Percentiles rank a stretch among this genome's conserved stretches.
These are phyloP conservation scores for Uria lomvia DNA, from an alignment of 2,113 vertebrate genomes.

Conservation along the genomic window DNA sequence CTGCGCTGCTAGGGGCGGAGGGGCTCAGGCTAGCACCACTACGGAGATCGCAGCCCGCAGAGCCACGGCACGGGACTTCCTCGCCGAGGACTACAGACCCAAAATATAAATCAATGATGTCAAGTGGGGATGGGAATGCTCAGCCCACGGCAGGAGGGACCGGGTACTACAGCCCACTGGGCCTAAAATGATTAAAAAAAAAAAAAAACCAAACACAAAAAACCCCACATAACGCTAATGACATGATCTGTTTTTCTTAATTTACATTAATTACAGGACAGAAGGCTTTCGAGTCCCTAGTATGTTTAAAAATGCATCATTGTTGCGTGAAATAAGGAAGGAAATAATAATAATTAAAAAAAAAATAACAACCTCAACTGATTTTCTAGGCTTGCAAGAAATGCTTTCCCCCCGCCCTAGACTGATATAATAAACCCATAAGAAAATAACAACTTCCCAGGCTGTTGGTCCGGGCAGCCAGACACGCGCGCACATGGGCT, in stretches of 20 bases:
- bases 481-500: not conserved
- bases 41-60: rapidly evolving
- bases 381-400: not conserved
- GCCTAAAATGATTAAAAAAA: not conserved
- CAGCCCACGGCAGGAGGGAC: not conserved
- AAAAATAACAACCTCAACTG: not conserved
- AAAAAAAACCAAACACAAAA: not conserved
- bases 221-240: rapidly evolving
- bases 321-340: not conserved
- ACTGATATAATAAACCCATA: rapidly evolving
- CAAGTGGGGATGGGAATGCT: rapidly evolving
- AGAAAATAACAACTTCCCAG: not conserved
- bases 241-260: not conserved
- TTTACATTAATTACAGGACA: not conserved
- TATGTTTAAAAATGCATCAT: not conserved
- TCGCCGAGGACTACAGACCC: not conserved
- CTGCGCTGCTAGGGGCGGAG: rapidly evolving
- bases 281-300: not conserved
- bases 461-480: not conserved
- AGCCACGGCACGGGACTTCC: not conserved
- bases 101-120: not conserved
- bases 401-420: rapidly evolving
- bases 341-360: not conserved
- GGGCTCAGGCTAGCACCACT: not conserved
- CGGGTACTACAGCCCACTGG: not conserved